Base-by-base conservation (phyloP, 2,888 invertebrate genomes). In the Cosmia pyralina region DNA sequence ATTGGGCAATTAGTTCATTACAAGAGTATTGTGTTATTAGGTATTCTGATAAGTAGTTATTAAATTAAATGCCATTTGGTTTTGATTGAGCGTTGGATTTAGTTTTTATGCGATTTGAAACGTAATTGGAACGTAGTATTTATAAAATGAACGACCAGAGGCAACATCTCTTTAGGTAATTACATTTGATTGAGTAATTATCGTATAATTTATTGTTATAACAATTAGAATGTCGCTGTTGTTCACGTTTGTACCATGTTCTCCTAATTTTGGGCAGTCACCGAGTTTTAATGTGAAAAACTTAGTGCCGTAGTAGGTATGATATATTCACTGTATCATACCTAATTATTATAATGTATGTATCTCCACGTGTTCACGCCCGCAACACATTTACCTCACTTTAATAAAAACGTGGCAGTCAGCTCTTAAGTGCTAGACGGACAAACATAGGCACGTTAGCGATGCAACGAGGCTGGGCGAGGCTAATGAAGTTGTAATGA, bases 401-500 rank as follows among this genome's bases (percentile, higher is more conserved):
- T 46, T 41, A 68, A 28, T 38, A 48, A 62, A 60, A 64, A 41
- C 7, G 15, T 38, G 4, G 44, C 57, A 22, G 52, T 13, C 8
- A 34, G 53, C 64, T 46, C 8, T 19, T 69, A 66, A 66, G 69
- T 66, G 68, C 28, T 15, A 6, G 65, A 19, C 22, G 55, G 38
- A 57, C 82, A 65, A 75, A 78, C 48, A 82, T 71, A 82, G 78
- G 68, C 60, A 53, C 71, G 83, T 72, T 77, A 72, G 75, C n/a
- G 64, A 53, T 81, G 82, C 82, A 79, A 22, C 59, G 77, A 7
- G 69, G 62, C 11, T 67, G 52, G 64, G 72, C 71, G 77, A 60
- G 68, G 77, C 85, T 90, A 90, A 90, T 90, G 90, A 90, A 85
- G 77, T 71, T 79, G 87, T 90, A 88, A 90, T 88, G 90, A 89